Base-by-base conservation (phyloP, 2,113 vertebrate genomes). In the Ia io region DNA sequence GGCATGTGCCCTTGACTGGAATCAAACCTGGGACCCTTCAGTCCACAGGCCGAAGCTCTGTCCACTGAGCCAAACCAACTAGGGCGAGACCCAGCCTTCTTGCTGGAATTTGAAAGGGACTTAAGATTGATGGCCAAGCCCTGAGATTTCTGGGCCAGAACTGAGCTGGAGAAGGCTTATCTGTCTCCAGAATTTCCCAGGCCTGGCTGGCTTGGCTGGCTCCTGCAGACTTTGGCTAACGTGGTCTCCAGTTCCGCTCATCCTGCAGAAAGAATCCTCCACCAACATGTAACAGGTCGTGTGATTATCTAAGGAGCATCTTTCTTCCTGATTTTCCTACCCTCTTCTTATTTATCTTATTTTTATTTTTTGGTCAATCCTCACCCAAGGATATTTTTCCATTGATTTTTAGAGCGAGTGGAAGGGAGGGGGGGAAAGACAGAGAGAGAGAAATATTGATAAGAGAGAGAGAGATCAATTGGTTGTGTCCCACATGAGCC, bases 161-260 rank as follows among this genome's bases (percentile, higher is more conserved):
- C 32, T 69, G 30, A 28, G 3, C 25, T 59, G 78, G 35, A 88
- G n/a, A 80, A 69, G 74, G 47, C 32, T 77, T 47, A 6, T 44
- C 61, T 85, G 42, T 82, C 88, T 74, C 49, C 9, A 35, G 73
- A 74, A 30, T 88, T n/a, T 84, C 44, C 69, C n/a, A 16, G 37
- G 53, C 67, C 11, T 22, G 30, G 32, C 91, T 69, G n/a, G 37
- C 74, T 1, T 84, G 37, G 22, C 71, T 56, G 73, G 35, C 79
- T 71, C 70, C 74, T 89, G 23, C 42, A 91, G 71, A 28, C 35
- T 51, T 84, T 65, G 80, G 37, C 44, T 82, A 59, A 42, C 42
- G 53, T 35, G 83, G 47, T 82, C 63, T 94, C 92, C 59, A 65
- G 63, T 93, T 92, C 82, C 84, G 35, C 70, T 90, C 28, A 35